Evolutionary conservation across 2,113 vertebrate species (phyloP), one percentile per base, ranked within the genome.

Genomic region (Alethe diademata): DNA sequence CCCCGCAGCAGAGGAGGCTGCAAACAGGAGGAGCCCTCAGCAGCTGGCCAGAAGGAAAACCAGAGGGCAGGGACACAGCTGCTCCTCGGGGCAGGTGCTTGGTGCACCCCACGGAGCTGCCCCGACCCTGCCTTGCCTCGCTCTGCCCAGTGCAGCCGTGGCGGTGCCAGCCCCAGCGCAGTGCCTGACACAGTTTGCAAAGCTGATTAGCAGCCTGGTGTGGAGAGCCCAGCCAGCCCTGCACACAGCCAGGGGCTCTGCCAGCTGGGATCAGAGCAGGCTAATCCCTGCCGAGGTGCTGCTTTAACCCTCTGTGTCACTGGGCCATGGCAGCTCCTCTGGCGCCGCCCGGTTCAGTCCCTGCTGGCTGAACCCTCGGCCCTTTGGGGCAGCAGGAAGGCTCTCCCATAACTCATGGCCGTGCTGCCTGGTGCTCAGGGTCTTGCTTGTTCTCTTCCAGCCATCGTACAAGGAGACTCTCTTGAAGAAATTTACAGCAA

Each of bases 401-500:
- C 18, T 16, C 54, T 56, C 24, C 35, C 1, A 0, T 13, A 20
- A 62, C 23, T 16, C 2, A 0, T 11, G 56, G 64, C 11, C 38
- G 62, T 12, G n/a, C 80, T 95, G 79, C 88, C 88, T 54, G 50
- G 40, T 88, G 62, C 88, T 95, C 65, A 96, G 8, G 71, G 4
- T 64, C 81, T 66, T 62, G 40, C 47, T 92, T 93, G 54, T 90
- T 87, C 53, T 81, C 90, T 96, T 88, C 43, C 95, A 99, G 99
- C 99, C 98, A 99, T 99, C 64, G 99, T 99, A 98, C 99, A 99
- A 98, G 99, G 99, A 97, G 99, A 99, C 98, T 99, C 99, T 89
- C 98, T 99, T 97, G 99, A 99, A 97, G 99, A 99, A 98, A 99
- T 99, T 97, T 99, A 99, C 98, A 99, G 98, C 98, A 99, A 99